phyloP scores from a whole-genome alignment of 2,888 invertebrate species.

The Drosophila prostipennis region DNA sequence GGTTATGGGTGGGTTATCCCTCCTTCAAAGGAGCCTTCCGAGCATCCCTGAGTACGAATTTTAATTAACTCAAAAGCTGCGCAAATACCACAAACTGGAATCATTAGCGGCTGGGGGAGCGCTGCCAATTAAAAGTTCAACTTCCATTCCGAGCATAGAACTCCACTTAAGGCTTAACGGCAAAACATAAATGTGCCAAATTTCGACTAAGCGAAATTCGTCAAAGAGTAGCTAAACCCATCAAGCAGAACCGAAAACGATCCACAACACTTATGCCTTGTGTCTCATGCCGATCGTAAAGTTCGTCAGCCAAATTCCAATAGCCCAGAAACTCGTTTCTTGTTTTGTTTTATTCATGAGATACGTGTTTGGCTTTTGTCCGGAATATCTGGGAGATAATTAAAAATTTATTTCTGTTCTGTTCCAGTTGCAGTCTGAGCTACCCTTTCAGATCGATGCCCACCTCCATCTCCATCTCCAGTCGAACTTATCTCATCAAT shows the following conservation, averaged over 20 bases:
- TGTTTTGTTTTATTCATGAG: conserved; percentile 35
- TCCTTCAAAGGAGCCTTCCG: conserved; percentile 21
- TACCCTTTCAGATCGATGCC: conserved; percentile 15
- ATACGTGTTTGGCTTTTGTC: conserved; percentile 16
- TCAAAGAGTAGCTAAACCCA: conserved; percentile 37
- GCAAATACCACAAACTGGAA: conserved; percentile 5
- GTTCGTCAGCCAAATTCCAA: conserved; percentile 44
- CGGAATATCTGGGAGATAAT: conserved; percentile 36
- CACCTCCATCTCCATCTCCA: conserved; percentile 23
- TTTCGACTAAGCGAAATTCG: conserved; percentile 29
- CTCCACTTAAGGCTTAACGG: conserved; percentile 44
- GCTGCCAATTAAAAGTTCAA: conserved; percentile 38
- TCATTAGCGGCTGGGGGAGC: conserved; percentile 3
- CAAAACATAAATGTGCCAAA: conserved; percentile 32
- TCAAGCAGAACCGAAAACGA: conserved; percentile 40
- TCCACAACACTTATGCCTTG: conserved; percentile 35
- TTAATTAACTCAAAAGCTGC: conserved; percentile 35
- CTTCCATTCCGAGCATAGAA: conserved; percentile 9
- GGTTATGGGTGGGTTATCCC: conserved; percentile 2
- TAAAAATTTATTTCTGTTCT: conserved; percentile 39
- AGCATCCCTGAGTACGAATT: conserved; percentile 12
- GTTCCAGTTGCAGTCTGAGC: conserved; percentile 38
- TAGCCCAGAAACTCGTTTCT: conserved; percentile 23
- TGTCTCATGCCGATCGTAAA: conserved; percentile 35
- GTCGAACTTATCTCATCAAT: conserved; percentile 60